Evolutionary conservation across 2,888 invertebrate species (phyloP), one percentile per base, ranked within the genome.

Genomic region (Tipula helvola): DNA sequence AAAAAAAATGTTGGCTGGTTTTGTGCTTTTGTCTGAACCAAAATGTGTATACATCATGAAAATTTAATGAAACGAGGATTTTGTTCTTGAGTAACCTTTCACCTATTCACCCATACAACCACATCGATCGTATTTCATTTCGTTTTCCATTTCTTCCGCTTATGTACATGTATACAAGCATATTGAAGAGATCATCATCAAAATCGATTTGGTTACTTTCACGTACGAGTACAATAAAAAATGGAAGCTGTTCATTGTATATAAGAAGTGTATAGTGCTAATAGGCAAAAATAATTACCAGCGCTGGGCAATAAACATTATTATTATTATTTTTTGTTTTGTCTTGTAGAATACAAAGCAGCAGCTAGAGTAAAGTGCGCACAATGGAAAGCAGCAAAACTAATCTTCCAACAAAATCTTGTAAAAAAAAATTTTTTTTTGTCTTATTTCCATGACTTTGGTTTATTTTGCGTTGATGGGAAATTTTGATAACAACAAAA

Each of bases 31-130:
- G 52, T 52, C n/a, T n/a, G 52, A 52, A 16, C 52, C n/a, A 52
- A 52, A 52, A 39, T 44, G 44, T 44, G 44, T 39, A 39, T 39
- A 7, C 52, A n/a, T 52, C n/a, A 71, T 28, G 18, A 8, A 28
- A 28, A 10, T 71, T 71, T 71, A 71, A 71, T 71, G 71, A 71
- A 71, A 3, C 71, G 39, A 84, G 7, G 16, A 39, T 16, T 39
- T 39, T 84, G 84, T 84, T 39, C 84, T 84, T 5, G 16, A 84
- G n/a, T 84, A 84, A 84, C 84, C 84, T 41, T 84, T 84, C 84
- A 84, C 84, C 84, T 84, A 84, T 84, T 83, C 83, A 83, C 83
- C 36, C 36, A 84, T 39, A 39, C n/a, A 28, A 28, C 28, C 28
- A 28, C 41, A 84, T 84, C 28, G 71, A 71, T 71, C 71, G 71